These are phyloP conservation scores for Mormoops blainvillei DNA, from an alignment of 2,113 vertebrate species.

Conservation along the genomic window DNA sequence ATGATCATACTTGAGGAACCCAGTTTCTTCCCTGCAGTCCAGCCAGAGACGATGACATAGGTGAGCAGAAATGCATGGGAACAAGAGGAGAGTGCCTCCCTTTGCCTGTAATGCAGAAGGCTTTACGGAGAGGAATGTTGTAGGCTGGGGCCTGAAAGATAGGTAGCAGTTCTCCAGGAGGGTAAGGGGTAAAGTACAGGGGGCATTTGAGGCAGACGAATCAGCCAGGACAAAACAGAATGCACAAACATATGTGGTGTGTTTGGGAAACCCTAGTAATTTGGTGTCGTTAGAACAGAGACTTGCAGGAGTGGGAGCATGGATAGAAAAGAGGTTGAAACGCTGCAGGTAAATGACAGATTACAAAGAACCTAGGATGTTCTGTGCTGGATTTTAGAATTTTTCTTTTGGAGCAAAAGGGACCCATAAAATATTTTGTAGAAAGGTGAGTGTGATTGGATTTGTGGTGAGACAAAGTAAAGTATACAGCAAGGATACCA, in stretches of 20 bases:
- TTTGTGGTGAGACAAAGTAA: background rate
- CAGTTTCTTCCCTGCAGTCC: accelerated
- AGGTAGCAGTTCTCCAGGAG: background rate
- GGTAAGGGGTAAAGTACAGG: background rate
- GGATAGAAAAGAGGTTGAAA: background rate
- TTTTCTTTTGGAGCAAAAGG: slow-evolving; percentile 8
- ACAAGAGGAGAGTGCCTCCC: no score
- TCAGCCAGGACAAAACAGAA: background rate
- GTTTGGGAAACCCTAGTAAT: background rate
- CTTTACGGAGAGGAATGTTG: background rate
- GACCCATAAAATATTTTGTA: background rate
- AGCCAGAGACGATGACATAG: background rate
- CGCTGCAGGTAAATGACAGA: background rate
- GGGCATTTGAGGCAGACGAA: background rate
- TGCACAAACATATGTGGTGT: background rate
- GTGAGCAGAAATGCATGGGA: background rate
- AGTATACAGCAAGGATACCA: background rate
- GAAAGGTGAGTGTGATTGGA: background rate
- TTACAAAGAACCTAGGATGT: background rate
- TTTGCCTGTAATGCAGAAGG: background rate
- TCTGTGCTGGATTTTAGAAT: background rate
- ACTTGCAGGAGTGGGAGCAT: background rate
- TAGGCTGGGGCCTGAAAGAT: background rate
- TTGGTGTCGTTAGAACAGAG: background rate
- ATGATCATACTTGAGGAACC: background rate